Evolutionary conservation across 1,140 invertebrate genomes (phyloP).

Genomic region (Euura lappo): DNA sequence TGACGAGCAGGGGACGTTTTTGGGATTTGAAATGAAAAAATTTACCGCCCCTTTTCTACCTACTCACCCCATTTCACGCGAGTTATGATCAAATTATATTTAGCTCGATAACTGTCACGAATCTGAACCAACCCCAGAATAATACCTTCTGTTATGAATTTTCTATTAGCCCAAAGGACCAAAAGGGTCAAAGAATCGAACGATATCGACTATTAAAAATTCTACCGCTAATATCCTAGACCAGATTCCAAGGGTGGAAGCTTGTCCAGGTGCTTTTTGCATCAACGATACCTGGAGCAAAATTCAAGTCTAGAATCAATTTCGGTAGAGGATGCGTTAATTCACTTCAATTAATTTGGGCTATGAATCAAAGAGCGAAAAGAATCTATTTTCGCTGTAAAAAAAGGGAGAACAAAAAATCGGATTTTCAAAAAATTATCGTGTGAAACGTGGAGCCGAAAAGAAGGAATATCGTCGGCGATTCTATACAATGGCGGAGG

Average conservation of each 20-base stretch:
- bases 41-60: not conserved
- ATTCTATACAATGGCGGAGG: not conserved
- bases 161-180: not conserved
- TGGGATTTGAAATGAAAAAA: not conserved
- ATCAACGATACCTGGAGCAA: not conserved
- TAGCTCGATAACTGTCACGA: constrained; percentile 1
- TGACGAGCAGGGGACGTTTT: not conserved
- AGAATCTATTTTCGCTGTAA: not conserved
- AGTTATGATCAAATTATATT: constrained; percentile 7
- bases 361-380: not conserved
- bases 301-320: no score
- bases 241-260: not conserved
- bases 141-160: not conserved
- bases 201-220: not conserved
- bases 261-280: not conserved
- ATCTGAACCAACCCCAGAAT: no score
- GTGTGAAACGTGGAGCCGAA: no score
- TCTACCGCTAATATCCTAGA: not conserved
- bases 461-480: not conserved
- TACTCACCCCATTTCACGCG: constrained; percentile 2
- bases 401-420: not conserved
- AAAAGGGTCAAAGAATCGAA: not conserved
- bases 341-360: no score
- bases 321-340: not conserved
- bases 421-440: not conserved